phyloP scores from a whole-genome alignment of 2,113 vertebrate species.

The Marmota flaviventris region DNA sequence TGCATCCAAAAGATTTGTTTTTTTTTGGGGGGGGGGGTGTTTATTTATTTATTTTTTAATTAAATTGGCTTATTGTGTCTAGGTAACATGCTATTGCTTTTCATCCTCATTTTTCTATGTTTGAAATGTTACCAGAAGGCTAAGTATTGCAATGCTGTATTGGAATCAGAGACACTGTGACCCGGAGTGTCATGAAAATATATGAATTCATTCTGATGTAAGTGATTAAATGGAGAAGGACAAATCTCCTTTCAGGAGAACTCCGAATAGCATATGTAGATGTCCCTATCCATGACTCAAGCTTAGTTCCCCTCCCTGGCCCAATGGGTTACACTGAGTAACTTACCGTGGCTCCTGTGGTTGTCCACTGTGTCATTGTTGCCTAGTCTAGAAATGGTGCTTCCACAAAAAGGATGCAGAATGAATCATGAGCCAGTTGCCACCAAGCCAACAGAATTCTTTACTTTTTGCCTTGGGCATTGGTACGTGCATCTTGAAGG shows the following conservation, averaged over 20 bases:
- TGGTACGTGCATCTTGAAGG: rapidly evolving
- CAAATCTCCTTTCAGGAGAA: not conserved
- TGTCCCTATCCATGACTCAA: rapidly evolving
- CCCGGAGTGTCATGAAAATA: not conserved
- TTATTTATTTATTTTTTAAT: too few relatives aligned
- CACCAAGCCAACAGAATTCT: not conserved
- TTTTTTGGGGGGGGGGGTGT: not conserved
- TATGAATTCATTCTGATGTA: too few relatives aligned
- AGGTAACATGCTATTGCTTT: not conserved
- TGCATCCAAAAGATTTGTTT: not conserved
- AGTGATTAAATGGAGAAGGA: not conserved
- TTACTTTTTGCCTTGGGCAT: not conserved
- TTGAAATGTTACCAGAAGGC: not conserved
- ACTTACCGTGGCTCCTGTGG: not conserved
- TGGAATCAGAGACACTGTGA: not conserved
- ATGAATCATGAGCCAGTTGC: not conserved
- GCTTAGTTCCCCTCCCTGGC: not conserved
- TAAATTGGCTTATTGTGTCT: not conserved
- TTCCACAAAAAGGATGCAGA: not conserved
- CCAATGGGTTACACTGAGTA: not conserved
- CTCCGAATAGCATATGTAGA: not conserved
- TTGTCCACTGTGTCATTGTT: not conserved
- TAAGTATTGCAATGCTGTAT: too few relatives aligned
- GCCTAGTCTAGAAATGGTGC: not conserved
- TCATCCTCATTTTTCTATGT: not conserved